Evolutionary conservation across 2,888 invertebrate species (phyloP).

Genomic region (Hemithea aestivaria): DNA sequence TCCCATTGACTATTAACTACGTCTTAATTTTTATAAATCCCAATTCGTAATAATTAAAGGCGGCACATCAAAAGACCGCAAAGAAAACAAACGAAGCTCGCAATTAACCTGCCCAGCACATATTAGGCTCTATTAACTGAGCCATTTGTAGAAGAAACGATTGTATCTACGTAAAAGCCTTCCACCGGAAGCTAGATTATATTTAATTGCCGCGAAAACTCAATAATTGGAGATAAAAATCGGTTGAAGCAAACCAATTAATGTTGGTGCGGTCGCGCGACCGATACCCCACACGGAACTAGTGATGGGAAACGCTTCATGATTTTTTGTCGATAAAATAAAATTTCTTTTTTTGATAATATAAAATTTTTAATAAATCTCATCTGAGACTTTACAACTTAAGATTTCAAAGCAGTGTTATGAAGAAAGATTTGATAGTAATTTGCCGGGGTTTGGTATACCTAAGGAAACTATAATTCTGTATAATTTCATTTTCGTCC

Average conservation of each 20-base stretch:
- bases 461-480: too few species aligned
- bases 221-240: slow-evolving; percentile 77
- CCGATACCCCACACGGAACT: slow-evolving; percentile 38
- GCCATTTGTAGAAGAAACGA: slow-evolving; percentile 40
- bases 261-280: slow-evolving; percentile 61
- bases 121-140: slow-evolving; percentile 28
- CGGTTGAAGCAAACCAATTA: slow-evolving; percentile 70
- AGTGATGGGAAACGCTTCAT: slow-evolving; percentile 34
- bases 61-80: slow-evolving; percentile 15
- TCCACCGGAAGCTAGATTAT: slow-evolving; percentile 70
- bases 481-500: too few species aligned
- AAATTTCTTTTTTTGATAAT: too few species aligned
- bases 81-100: slow-evolving; percentile 12
- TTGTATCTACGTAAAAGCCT: slow-evolving; percentile 52
- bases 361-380: too few species aligned
- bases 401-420: background rate
- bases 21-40: slow-evolving; percentile 17
- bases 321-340: too few species aligned
- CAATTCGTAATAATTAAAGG: slow-evolving; percentile 18
- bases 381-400: background rate
- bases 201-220: slow-evolving; percentile 77
- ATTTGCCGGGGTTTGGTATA: too few species aligned
- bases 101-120: slow-evolving; percentile 17
- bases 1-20: slow-evolving; percentile 10
- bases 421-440: slow-evolving; percentile 21